Evolutionary conservation across 2,888 invertebrate genomes (phyloP).

Genomic region (Andrena flavipes): DNA sequence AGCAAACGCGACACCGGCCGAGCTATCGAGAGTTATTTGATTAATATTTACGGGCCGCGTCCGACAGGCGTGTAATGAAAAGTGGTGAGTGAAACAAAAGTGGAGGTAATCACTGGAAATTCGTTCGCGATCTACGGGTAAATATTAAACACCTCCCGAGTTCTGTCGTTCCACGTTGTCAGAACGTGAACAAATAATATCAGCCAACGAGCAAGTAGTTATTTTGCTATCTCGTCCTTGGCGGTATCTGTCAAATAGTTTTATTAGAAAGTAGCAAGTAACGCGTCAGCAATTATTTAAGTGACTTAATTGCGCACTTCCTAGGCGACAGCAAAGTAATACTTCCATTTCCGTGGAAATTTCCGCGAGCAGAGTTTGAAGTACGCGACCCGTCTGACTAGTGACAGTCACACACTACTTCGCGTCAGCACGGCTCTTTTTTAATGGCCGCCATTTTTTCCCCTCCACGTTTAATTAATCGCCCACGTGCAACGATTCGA

Average conservation of each 20-base stretch:
- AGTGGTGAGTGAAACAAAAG: slow-evolving; percentile 6
- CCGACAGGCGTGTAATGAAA: slow-evolving; percentile 35
- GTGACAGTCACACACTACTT: slow-evolving; percentile 49
- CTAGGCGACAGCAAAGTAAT: not conserved
- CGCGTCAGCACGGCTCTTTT: slow-evolving; percentile 31
- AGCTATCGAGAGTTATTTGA: slow-evolving; percentile 42
- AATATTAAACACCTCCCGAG: no score
- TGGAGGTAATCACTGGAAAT: slow-evolving; percentile 10
- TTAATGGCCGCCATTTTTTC: slow-evolving; percentile 46
- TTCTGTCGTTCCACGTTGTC: not conserved
- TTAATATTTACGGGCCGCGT: slow-evolving; percentile 48
- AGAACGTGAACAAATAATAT: not conserved
- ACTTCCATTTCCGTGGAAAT: slow-evolving; percentile 11
- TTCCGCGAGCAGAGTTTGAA: slow-evolving; percentile 23
- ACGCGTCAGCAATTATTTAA: not conserved
- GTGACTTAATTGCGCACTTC: not conserved
- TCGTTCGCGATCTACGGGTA: not conserved
- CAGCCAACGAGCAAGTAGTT: not conserved
- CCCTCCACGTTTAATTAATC: slow-evolving; percentile 41
- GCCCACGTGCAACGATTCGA: slow-evolving; percentile 27
- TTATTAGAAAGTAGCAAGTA: not conserved
- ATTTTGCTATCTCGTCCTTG: no score
- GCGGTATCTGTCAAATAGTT: no score
- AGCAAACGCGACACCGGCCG: slow-evolving; percentile 1
- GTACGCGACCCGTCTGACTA: slow-evolving; percentile 29